Evolutionary conservation across 2,888 invertebrate species (phyloP), one percentile per base, ranked within the genome.

Genomic region (Meiosimyza platycephala): DNA sequence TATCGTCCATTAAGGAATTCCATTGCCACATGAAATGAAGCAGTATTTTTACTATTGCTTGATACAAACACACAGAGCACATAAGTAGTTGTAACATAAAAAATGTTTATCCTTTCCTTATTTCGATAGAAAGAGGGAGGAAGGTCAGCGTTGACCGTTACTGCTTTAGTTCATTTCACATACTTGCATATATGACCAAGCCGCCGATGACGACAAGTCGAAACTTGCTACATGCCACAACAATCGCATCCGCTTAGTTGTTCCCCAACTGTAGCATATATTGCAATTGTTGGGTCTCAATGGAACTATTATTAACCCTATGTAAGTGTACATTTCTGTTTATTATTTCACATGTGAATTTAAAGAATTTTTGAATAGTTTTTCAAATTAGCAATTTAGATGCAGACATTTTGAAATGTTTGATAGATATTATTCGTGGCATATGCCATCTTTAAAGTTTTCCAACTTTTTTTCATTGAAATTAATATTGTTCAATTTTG

Each of bases 1-100:
- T 83, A 84, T 82, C 82, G 82, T 84, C 83, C 84, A 82, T 82
- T 82, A 84, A 81, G 82, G 81, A 84, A 84, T 82, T 82, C 82
- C 81, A 75, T 66, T 66, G 64, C 64, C 64, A 51, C 54, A 67
- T 67, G 67, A 55, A 55, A 67, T 55, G 67, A 67, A 66, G 47
- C 67, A 47, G 55, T 47, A 18, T 47, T 63, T 47, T 47, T 40
- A 40, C 40, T 40, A 40, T 40, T 40, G 40, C 40, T 40, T 40
- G 1, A 40, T 40, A 40, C 9, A 40, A 40, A 40, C 40, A 40
- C 40, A 40, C 40, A 28, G 28, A 28, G 3, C 28, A 40, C 40
- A 40, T 9, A 40, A 9, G 40, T 1, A 40, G 6, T 9, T 6
- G 6, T 1, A 40, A 6, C 50, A 65, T 16, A 52, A 65, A 51